Base-by-base conservation (phyloP, 2,888 invertebrate genomes). In the Muschampia plurimacula region DNA sequence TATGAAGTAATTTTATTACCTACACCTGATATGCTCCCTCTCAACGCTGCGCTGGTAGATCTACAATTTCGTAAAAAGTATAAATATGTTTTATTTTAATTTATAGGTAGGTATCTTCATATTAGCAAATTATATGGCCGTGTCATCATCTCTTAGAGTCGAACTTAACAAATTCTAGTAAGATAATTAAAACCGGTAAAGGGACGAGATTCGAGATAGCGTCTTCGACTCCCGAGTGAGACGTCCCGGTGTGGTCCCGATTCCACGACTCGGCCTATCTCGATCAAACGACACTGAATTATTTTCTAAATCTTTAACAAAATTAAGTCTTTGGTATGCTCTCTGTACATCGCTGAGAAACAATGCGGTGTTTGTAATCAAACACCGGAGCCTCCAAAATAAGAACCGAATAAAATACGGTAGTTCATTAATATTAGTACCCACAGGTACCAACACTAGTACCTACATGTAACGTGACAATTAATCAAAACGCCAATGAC, bases 201-300 rank as follows among this genome's bases (percentile, higher is more conserved):
- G 76, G 79, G 72, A 77, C 78, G 79, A 90, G 91, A 92, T 92
- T 79, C 75, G 57, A 88, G 92, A 92, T 92, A 91, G 82, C 74
- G 79, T 78, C 82, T 84, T 86, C 83, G 84, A 81, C 81, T 84
- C 84, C 86, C 83, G 87, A 90, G 88, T 90, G 87, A 90, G 88
- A 83, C 86, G 82, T 91, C 84, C 84, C 89, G 81, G 90, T 91
- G 92, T 91, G 92, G 92, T 91, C 92, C 82, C 83, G 80, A 80
- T 84, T 85, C 85, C 88, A 84, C 86, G 86, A 85, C 83, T 81
- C 77, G 69, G 64, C 76, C 77, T 89, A 90, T 90, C 89, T 82
- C 85, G 89, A 92, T 92, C 88, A 81, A 82, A 86, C 77, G 76
- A 72, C 77, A 74, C 76, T 77, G 74, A 77, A 78, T 79, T 77